These are phyloP conservation scores for Chrysolina oricalcia DNA, from an alignment of 2,888 invertebrate genomes.

Conservation along the genomic window DNA sequence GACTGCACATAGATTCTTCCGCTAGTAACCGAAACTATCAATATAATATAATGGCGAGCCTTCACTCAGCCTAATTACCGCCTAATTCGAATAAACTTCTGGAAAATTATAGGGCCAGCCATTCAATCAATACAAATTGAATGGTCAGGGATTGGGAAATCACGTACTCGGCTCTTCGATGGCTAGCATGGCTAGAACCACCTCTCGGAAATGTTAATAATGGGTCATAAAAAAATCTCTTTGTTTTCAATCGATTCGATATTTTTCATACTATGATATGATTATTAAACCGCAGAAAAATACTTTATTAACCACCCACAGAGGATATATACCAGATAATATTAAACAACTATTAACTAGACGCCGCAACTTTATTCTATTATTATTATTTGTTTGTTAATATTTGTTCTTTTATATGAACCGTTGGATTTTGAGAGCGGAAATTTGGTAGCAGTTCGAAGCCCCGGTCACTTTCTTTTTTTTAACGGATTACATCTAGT, in stretches of 20 bases:
- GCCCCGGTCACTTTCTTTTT: neutral
- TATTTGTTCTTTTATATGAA: too few species aligned
- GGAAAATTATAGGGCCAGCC: slow-evolving; percentile 64
- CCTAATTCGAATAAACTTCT: slow-evolving; percentile 63
- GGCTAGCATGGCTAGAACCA: slow-evolving; percentile 44
- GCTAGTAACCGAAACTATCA: slow-evolving; percentile 58
- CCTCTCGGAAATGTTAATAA: slow-evolving; percentile 63
- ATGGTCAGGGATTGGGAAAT: slow-evolving; percentile 49
- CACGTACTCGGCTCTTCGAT: slow-evolving; percentile 40
- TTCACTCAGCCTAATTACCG: slow-evolving; percentile 59
- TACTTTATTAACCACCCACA: too few species aligned
- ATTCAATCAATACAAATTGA: slow-evolving; percentile 57
- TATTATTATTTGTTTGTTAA: too few species aligned
- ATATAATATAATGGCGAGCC: slow-evolving; percentile 43
- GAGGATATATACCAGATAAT: too few species aligned
- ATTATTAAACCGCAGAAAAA: neutral
- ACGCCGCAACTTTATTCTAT: too few species aligned
- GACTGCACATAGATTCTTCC: slow-evolving; percentile 61
- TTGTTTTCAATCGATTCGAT: slow-evolving; percentile 42
- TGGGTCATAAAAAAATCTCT: slow-evolving; percentile 68
- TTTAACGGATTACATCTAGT: neutral
- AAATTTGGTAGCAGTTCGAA: neutral
- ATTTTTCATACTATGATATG: neutral
- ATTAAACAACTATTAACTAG: too few species aligned
- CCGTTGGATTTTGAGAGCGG: too few species aligned